Conservation (phyloP, 2,888 invertebrate genomes). For the Catocala fraxini region DNA sequence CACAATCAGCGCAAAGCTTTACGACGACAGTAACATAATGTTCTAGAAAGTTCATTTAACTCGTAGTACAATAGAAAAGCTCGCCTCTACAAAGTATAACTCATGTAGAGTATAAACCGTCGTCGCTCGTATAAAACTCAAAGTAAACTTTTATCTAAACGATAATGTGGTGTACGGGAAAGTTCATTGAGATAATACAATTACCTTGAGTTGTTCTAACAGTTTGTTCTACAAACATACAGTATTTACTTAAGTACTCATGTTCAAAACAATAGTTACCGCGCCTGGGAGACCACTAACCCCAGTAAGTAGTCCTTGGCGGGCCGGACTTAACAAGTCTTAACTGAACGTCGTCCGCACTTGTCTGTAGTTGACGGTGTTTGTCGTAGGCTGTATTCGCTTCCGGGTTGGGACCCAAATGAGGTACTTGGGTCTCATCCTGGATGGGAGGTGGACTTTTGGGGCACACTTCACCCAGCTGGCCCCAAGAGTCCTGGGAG, state of each 20-base stretch:
- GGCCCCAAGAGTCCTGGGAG: no score
- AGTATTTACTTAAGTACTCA: slow-evolving; percentile 2
- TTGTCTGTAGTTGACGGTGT: neutral
- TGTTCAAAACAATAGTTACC: slow-evolving; percentile 1
- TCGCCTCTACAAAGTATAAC: no score
- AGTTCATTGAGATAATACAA: neutral
- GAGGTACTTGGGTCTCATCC: no score
- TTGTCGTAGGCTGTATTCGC: neutral
- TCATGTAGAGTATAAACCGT: no score
- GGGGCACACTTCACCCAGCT: no score
- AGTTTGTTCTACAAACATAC: neutral
- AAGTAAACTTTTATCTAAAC: neutral
- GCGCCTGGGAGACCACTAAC: slow-evolving; percentile 7
- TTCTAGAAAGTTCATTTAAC: no score
- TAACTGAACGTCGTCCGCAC: slow-evolving; percentile 6
- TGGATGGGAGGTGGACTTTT: no score
- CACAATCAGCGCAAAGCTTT: no score
- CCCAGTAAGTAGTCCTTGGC: slow-evolving; percentile 3
- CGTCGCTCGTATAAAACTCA: no score
- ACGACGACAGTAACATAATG: no score
- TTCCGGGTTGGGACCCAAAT: no score
- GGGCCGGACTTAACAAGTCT: slow-evolving; percentile 11
- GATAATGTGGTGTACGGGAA: neutral
- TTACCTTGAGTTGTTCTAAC: neutral
- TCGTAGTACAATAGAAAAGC: no score